These are phyloP conservation scores for Camponotus pennsylvanicus DNA, from an alignment of 1,140 invertebrate species.

Conservation along the genomic window DNA sequence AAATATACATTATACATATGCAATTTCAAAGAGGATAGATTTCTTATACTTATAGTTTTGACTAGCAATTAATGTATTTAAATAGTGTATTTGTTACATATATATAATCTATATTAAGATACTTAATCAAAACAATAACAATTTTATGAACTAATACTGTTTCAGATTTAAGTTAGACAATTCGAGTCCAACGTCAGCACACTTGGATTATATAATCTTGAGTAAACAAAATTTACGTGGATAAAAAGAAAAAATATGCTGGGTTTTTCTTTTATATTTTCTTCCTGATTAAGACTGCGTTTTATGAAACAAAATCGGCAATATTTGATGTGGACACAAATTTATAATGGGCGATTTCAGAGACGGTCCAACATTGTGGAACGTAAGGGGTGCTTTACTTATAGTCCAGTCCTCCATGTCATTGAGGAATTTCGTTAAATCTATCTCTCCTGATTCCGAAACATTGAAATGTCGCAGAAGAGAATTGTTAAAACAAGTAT, in stretches of 20 bases:
- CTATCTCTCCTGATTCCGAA: constrained; percentile 79
- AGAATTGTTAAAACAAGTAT: constrained; percentile 85
- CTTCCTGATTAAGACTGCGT: constrained; percentile 74
- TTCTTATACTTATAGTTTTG: neutral
- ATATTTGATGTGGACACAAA: constrained; percentile 81
- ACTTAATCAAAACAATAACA: neutral
- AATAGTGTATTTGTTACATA: neutral
- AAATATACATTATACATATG: neutral
- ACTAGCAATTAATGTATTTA: neutral
- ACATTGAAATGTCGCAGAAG: constrained; percentile 74
- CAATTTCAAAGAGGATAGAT: neutral
- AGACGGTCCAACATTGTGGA: constrained; percentile 80
- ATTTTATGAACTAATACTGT: constrained; percentile 63
- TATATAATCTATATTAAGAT: neutral
- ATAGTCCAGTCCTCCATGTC: constrained; percentile 85
- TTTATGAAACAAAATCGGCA: constrained; percentile 81
- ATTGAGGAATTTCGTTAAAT: constrained; percentile 83
- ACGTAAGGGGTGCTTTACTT: constrained; percentile 82
- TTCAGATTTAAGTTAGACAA: constrained; percentile 86
- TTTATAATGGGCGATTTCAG: constrained; percentile 78
- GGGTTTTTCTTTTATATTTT: constrained; percentile 1
- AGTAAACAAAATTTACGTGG: constrained; percentile 80
- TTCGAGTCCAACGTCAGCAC: constrained; percentile 83
- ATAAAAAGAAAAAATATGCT: constrained; percentile 17
- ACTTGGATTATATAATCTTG: constrained; percentile 81